Conservation (phyloP, 2,888 invertebrate species). For the Ferdinandea cuprea region DNA sequence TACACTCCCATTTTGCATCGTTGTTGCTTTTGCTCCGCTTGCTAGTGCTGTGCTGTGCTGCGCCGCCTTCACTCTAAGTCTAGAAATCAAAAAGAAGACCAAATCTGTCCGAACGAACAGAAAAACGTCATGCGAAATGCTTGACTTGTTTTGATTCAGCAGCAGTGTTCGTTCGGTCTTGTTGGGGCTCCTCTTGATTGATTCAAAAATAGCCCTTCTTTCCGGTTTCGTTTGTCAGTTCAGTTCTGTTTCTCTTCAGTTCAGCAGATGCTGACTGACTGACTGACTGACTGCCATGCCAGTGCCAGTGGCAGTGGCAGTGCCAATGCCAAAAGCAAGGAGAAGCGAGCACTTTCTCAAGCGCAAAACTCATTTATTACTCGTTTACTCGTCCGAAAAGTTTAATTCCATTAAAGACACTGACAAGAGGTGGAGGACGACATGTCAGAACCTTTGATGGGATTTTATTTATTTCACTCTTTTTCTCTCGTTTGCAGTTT, state of each 20-base stretch:
- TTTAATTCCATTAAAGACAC: constrained; percentile 67
- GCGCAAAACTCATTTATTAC: constrained; percentile 73
- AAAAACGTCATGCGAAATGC: constrained; percentile 62
- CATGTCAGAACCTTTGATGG: constrained; percentile 73
- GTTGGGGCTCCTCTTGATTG: constrained; percentile 60
- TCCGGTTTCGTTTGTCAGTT: constrained; percentile 63
- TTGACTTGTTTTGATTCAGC: constrained; percentile 72
- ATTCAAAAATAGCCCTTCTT: constrained; percentile 72
- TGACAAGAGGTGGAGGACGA: constrained; percentile 52
- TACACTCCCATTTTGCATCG: constrained; percentile 3
- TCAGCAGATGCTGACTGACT: too few relatives aligned
- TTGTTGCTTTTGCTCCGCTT: too few relatives aligned
- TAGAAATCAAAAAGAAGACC: constrained; percentile 24
- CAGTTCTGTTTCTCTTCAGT: too few relatives aligned
- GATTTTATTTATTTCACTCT: constrained; percentile 69
- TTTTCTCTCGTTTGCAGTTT: constrained; percentile 55
- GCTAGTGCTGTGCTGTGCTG: too few relatives aligned
- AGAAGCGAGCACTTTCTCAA: constrained; percentile 62
- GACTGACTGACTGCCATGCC: constrained; percentile 24
- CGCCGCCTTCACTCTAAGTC: constrained; percentile 2
- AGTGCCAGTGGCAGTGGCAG: too few relatives aligned
- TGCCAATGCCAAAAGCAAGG: constrained; percentile 25
- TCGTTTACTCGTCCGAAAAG: constrained; percentile 72
- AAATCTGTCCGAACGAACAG: neutral
- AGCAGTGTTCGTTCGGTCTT: constrained; percentile 33